Evolutionary conservation across 2,113 vertebrate species (phyloP).

Genomic region (Chloebia gouldiae): DNA sequence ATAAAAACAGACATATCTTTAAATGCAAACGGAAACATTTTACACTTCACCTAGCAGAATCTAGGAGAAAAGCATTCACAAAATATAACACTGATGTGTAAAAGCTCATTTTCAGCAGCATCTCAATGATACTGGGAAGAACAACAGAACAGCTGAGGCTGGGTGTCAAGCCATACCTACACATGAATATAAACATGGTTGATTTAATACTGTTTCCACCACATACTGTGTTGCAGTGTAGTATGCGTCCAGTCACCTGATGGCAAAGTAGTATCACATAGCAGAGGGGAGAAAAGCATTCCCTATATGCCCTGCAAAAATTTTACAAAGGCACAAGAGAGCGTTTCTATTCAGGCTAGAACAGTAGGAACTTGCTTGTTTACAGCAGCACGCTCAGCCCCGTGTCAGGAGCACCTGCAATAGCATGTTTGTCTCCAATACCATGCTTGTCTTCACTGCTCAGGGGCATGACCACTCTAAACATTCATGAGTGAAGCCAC

Average conservation of each 20-base stretch:
- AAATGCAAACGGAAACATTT: not conserved
- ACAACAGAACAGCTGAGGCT: not conserved
- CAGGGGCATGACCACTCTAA: not conserved
- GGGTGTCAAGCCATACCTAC: not conserved
- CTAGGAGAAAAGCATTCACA: not conserved
- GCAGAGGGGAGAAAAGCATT: not conserved
- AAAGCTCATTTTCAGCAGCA: not conserved
- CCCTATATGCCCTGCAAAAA: not conserved
- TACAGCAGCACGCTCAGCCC: not conserved
- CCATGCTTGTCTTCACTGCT: not conserved
- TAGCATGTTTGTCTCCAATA: not conserved
- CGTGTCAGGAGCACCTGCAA: rapidly evolving
- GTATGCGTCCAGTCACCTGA: not conserved
- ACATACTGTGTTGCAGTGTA: not conserved
- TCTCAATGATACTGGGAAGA: not conserved
- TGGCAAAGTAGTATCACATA: not conserved
- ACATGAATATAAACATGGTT: not conserved
- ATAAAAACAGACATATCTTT: not conserved
- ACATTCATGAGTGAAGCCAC: not conserved
- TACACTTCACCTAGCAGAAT: not conserved
- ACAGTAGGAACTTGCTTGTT: not conserved
- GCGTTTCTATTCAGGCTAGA: not conserved
- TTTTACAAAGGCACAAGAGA: not conserved
- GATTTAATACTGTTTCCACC: not conserved
- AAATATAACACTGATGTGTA: not conserved